Evolutionary conservation across 2,888 invertebrate species (phyloP), one percentile per base, ranked within the genome.

Genomic region (Steinernema scapterisci): DNA sequence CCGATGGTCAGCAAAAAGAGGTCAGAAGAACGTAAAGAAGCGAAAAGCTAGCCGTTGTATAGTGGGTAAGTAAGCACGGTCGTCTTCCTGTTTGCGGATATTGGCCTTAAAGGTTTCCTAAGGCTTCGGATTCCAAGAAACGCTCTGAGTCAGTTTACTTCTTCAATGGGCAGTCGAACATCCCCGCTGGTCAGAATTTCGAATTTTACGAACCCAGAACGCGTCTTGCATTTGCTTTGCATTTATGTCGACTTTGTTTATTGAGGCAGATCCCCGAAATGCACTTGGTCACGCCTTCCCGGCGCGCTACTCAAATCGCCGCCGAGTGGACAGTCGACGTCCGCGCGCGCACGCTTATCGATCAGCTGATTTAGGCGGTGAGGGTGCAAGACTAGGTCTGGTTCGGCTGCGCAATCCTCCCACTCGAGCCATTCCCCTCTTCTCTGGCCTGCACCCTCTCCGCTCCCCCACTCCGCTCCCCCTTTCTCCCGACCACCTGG

Each of bases 291-390:
- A 63, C 63, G 63, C 63, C 63, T 63, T 63, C 63, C 63, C 19
- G 23, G 6, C 31, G 63, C 21, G 25, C 21, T 19, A 54, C 54
- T 54, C 23, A 63, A 63, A 27, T 31, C 38, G 38, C 38, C 38
- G 38, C 38, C 38, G 63, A 63, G 63, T 63, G 63, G 54, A 54
- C 63, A 63, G 63, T 63, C 63, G 63, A 6, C 54, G 21, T 11
- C 11, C 23, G 21, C 63, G 16, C 63, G 63, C 19, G 38, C 31
- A 27, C 63, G 63, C 63, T 25, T 63, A 63, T 63, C 63, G 63
- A 63, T 63, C 63, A 63, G 63, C 63, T 63, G 63, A 63, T 63
- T 63, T 63, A 63, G 38, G 63, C 27, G 63, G 27, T 7, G 63
- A 16, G 6, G 13, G 2, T 27, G 21, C 38, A 16, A 27, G 7